Evolutionary conservation across 2,113 vertebrate species (phyloP), one percentile per base, ranked within the genome.

Genomic region (Proteles cristata): DNA sequence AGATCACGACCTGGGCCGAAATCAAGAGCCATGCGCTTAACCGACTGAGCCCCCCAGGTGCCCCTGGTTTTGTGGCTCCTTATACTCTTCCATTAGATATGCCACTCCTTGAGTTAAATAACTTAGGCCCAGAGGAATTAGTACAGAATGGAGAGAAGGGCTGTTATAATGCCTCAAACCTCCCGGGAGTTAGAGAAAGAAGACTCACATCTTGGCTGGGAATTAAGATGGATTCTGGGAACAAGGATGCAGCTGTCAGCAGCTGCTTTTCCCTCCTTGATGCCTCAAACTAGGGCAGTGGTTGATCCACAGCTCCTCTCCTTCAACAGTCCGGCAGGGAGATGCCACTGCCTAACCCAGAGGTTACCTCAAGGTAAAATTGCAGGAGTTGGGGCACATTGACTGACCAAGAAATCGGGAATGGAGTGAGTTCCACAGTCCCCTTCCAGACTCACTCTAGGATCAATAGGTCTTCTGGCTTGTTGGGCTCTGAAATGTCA

Each of bases 351-450:
- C 23, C 50, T 39, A 39, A 35, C 39, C 43, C 43, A 25, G 17
- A 25, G 11, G 6, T 10, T 0, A 0, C 6, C 39, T 19, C 8
- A 5, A 1, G 23, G 11, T 35, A 28, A 43, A 33, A 23, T 2
- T 5, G 14, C 8, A n/a, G 81, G 16, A n/a, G 16, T 25, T 0
- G 1, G 4, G 23, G 33, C 26, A 58, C 65, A n/a, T 23, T 5
- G 45, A 48, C 82, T 21, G 74, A 33, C 26, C 25, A 43, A 45
- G n/a, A 69, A 33, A 28, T 5, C 8, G 66, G 43, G 50, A 25
- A 4, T 0, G 16, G 33, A 2, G 25, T 1, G 14, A 25, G 5
- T 53, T 23, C 16, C 23, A 21, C 8, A 28, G 16, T 25, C n/a
- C 12, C 31, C 31, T 66, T 11, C 25, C 25, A 28, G 9, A n/a